A percentile compares a stretch with the other conserved stretches of the same genome.
These are phyloP conservation scores for Andrena haemorrhoa DNA, from an alignment of 2,888 invertebrate genomes.

Conservation along the genomic window DNA sequence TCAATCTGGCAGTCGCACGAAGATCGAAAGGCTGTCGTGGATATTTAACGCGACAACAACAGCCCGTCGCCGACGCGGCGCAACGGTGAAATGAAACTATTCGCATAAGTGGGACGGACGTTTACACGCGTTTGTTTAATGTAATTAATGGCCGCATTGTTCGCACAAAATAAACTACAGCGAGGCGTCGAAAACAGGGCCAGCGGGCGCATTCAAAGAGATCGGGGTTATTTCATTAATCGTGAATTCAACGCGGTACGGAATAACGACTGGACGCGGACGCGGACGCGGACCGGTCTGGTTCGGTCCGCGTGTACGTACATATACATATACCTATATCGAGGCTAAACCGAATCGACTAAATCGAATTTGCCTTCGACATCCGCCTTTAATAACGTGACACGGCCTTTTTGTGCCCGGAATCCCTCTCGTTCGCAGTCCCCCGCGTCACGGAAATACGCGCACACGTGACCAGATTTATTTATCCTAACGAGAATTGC, in stretches of 20 bases:
- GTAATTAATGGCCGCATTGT: conserved; percentile 67
- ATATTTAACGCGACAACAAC: conserved; percentile 46
- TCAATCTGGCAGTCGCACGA: conserved; percentile 1
- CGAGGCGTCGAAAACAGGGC: conserved; percentile 25
- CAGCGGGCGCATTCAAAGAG: conserved; percentile 40
- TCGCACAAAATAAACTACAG: conserved; percentile 52
- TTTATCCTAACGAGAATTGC: conserved; percentile 49
- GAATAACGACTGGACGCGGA: conserved; percentile 3
- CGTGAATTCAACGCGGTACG: conserved; percentile 51
- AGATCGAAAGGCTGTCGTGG: conserved; percentile 28
- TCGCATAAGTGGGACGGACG: conserved; percentile 43
- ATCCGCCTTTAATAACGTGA: conserved; percentile 49
- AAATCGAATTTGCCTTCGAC: conserved; percentile 55
- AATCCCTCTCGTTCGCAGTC: conserved; percentile 12
- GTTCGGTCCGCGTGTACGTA: neutral
- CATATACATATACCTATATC: neutral
- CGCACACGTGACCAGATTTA: conserved; percentile 54
- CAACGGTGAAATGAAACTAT: conserved; percentile 59
- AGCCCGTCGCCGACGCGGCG: neutral
- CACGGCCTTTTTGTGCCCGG: conserved; percentile 4
- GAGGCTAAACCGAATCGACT: conserved; percentile 23
- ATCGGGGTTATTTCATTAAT: conserved; percentile 64
- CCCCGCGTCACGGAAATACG: neutral
- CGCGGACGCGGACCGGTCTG: neutral
- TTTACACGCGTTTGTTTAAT: conserved; percentile 59